Base-by-base conservation (phyloP, 2,797 vertebrate species). In the Syndactyla subalaris region DNA sequence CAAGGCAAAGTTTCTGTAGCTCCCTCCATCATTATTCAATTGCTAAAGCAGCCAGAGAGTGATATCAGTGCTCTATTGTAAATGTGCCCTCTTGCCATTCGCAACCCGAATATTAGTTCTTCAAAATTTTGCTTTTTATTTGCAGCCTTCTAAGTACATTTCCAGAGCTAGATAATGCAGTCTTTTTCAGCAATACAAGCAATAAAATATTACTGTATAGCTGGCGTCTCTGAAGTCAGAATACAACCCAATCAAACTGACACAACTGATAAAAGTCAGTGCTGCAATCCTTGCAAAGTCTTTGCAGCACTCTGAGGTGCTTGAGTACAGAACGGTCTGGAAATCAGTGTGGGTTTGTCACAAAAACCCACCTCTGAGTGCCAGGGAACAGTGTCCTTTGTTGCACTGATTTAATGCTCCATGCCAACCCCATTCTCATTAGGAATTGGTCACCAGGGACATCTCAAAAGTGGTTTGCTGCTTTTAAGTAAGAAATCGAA, bases 401-500 rank as follows among this genome's bases (percentile, higher is more conserved):
- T 76, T 66, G 58, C 32, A 29, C 45, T 83, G 72, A 91, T 86
- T 73, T 86, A 94, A 32, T 74, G 62, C 48, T 61, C 73, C 12
- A 6, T 79, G 71, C 43, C 71, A 85, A 19, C 52, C 30, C 57
- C 41, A 34, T 84, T 80, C 80, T 72, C 76, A 46, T 32, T 46
- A 38, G 22, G 67, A 67, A 30, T 3, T 66, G 32, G 34, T 86
- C 75, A 61, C 48, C 34, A 68, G 57, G 45, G 63, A 41, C 41
- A 61, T 11, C 41, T 61, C 61, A 70, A 39, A 78, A 78, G 79
- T 38, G 32, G 62, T 88, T 65, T 83, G 21, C 67, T 88, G 61
- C 74, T 89, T 96, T 84, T 81, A 91, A 88, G 77, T 55, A 89
- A 90, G 52, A 95, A 89, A 84, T 93, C 32, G 34, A 75, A 93